Conservation (phyloP, 2,888 invertebrate genomes). For the Conomelus anceps region DNA sequence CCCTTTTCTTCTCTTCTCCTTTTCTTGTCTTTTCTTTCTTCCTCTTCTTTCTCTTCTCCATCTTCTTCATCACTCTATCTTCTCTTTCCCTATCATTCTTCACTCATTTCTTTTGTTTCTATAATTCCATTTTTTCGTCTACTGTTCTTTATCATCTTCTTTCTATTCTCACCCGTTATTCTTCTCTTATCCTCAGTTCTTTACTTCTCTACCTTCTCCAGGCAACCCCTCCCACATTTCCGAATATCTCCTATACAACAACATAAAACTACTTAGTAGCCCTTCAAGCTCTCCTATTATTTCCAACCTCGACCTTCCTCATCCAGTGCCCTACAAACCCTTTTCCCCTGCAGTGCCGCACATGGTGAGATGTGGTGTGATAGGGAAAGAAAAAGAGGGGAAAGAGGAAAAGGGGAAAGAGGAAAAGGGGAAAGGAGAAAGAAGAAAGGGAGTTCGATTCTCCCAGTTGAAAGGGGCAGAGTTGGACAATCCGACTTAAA, state of each 20-base stretch:
- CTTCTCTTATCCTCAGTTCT: not conserved
- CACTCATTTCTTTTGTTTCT: not conserved
- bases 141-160: too few species aligned
- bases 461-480: not conserved
- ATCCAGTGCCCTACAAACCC: not conserved
- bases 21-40: not conserved
- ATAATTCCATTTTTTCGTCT: too few species aligned
- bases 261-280: not conserved
- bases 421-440: too few species aligned
- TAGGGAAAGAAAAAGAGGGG: too few species aligned
- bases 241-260: too few species aligned
- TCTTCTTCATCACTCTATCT: not conserved
- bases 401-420: too few species aligned
- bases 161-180: too few species aligned
- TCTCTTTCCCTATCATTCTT: too few species aligned
- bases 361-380: not conserved
- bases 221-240: too few species aligned
- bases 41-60: not conserved
- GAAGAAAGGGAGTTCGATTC: too few species aligned
- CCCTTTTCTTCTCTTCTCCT: not conserved
- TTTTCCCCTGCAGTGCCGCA: not conserved
- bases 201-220: not conserved
- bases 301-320: not conserved
- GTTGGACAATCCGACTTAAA: not conserved
- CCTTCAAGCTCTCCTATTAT: not conserved